phyloP scores from a whole-genome alignment of 2,888 invertebrate genomes.

The Cecidostiba fungosa region DNA sequence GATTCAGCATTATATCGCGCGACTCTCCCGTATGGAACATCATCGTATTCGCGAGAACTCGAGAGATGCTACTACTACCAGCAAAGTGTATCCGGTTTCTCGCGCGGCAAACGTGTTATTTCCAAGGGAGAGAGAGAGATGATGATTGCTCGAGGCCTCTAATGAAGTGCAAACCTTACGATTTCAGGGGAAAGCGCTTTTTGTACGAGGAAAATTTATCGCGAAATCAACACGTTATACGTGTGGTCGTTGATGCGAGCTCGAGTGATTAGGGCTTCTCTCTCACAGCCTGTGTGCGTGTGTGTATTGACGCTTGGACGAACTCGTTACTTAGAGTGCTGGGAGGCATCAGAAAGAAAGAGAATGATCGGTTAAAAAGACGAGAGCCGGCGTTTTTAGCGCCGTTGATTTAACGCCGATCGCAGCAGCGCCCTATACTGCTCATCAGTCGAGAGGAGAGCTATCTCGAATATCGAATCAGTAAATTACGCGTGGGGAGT shows the following conservation, averaged over 20 bases:
- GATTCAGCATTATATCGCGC: conserved; percentile 45
- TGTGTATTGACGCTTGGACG: conserved; percentile 1
- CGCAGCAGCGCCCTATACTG: background rate
- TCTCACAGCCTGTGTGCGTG: background rate
- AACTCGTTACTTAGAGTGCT: conserved; percentile 50
- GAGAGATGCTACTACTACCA: background rate
- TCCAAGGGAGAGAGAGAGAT: conserved; percentile 18
- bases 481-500: conserved; percentile 26
- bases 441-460: background rate
- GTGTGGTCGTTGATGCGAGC: conserved; percentile 27
- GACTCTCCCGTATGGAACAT: conserved; percentile 5
- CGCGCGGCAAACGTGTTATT: conserved; percentile 37
- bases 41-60: conserved; percentile 16
- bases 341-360: background rate
- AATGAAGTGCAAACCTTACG: conserved; percentile 54
- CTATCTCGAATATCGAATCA: conserved; percentile 29
- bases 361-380: conserved; percentile 43
- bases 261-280: conserved; percentile 39
- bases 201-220: conserved; percentile 19
- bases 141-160: conserved; percentile 39
- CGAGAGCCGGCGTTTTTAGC: conserved; percentile 39
- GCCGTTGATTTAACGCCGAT: conserved; percentile 51
- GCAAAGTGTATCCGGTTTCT: conserved; percentile 49
- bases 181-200: conserved; percentile 28
- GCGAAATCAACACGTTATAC: conserved; percentile 34